These are phyloP conservation scores for Sphyrna mokarran DNA, from an alignment of 2,113 vertebrate genomes.

Conservation along the genomic window DNA sequence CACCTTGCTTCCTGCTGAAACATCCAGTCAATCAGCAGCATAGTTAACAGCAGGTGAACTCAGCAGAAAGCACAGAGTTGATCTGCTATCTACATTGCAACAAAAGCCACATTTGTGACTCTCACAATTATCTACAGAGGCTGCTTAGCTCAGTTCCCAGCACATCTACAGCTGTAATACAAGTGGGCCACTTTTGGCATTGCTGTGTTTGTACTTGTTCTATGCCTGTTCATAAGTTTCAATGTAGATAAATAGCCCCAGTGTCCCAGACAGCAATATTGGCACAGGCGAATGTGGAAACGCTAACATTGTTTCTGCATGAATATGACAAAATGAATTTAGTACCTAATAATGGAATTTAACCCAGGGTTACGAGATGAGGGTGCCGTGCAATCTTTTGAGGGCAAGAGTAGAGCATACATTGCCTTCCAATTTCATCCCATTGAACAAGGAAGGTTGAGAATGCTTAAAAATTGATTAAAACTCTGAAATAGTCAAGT, in stretches of 20 bases:
- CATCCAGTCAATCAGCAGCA: too few relatives aligned
- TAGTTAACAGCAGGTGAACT: too few relatives aligned
- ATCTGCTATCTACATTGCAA: too few relatives aligned
- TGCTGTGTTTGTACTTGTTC: neutral
- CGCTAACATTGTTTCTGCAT: neutral
- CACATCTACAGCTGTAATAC: neutral
- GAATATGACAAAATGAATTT: neutral
- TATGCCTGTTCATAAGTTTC: neutral
- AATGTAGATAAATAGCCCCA: neutral
- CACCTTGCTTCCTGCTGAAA: too few relatives aligned
- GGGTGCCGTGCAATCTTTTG: too few relatives aligned
- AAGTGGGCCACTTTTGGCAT: neutral
- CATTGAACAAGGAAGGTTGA: neutral
- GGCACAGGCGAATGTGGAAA: neutral
- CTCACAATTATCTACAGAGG: too few relatives aligned
- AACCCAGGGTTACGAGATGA: neutral
- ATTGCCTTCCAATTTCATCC: neutral
- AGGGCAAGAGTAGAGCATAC: neutral
- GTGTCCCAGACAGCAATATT: too few relatives aligned
- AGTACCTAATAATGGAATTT: neutral
- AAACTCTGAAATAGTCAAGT: neutral
- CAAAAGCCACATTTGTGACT: too few relatives aligned
- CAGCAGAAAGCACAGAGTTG: too few relatives aligned
- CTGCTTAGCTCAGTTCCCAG: too few relatives aligned
- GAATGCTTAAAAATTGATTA: neutral